phyloP scores from a whole-genome alignment of 2,888 invertebrate genomes.

The Plebejus anna region DNA sequence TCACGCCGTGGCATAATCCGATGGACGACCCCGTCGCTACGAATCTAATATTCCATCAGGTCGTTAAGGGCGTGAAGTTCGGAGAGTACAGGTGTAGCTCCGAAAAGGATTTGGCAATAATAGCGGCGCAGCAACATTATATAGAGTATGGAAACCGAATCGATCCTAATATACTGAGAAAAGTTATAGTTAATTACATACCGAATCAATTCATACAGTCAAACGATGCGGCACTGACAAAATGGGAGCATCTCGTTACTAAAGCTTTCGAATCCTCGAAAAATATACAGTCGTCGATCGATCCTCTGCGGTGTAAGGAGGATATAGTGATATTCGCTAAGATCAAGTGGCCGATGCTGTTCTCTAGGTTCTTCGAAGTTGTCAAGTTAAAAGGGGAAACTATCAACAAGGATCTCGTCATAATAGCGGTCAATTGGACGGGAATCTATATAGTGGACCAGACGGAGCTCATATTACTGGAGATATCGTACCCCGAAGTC shows the following conservation, averaged over 20 bases:
- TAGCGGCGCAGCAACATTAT: slow-evolving; percentile 94
- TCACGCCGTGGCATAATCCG: slow-evolving; percentile 95
- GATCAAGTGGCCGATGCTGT: slow-evolving; percentile 95
- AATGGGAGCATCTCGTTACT: slow-evolving; percentile 86
- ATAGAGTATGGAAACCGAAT: slow-evolving; percentile 87
- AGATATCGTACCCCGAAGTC: slow-evolving; percentile 92
- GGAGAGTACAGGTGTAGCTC: slow-evolving; percentile 93
- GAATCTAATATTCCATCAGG: slow-evolving; percentile 93
- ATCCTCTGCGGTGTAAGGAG: slow-evolving; percentile 87
- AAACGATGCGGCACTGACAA: slow-evolving; percentile 81
- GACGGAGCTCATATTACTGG: slow-evolving; percentile 92
- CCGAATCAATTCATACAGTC: slow-evolving; percentile 86
- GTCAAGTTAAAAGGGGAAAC: slow-evolving; percentile 86
- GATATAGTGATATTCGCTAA: slow-evolving; percentile 95
- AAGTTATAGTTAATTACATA: slow-evolving; percentile 88
- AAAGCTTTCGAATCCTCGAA: slow-evolving; percentile 86
- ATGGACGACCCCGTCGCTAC: slow-evolving; percentile 89
- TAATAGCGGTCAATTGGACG: slow-evolving; percentile 96
- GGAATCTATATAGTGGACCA: slow-evolving; percentile 96
- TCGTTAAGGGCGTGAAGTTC: slow-evolving; percentile 92
- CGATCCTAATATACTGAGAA: slow-evolving; percentile 83
- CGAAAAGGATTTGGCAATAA: slow-evolving; percentile 92
- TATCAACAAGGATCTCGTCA: slow-evolving; percentile 85
- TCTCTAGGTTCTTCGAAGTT: slow-evolving; percentile 96
- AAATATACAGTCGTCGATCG: slow-evolving; percentile 83